These are phyloP conservation scores for Asarcornis scutulata DNA, from an alignment of 2,113 vertebrate genomes.

Conservation along the genomic window DNA sequence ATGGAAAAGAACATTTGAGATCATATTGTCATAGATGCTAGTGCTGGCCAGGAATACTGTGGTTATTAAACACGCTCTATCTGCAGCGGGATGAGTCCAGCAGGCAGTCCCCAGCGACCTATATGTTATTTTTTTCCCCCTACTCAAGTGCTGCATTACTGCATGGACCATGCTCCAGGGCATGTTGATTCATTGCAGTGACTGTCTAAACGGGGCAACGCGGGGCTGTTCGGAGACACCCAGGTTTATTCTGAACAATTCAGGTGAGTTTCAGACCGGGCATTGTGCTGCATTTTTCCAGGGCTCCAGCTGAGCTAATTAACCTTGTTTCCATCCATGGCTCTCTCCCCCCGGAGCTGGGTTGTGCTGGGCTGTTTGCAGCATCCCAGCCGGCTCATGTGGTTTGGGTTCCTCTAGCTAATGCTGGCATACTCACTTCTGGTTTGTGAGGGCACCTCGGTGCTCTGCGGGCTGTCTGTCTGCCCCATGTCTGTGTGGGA, in stretches of 20 bases:
- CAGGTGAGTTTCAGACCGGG: not conserved
- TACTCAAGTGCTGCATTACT: not conserved
- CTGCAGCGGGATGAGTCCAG: not conserved
- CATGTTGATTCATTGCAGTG: not conserved
- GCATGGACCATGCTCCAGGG: not conserved
- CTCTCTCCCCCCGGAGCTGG: not conserved
- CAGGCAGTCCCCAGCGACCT: not conserved
- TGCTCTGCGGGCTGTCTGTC: not conserved
- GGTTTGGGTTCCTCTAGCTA: not conserved
- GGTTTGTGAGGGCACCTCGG: not conserved
- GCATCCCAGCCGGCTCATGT: not conserved
- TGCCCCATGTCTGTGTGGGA: not conserved
- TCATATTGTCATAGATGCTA: not conserved
- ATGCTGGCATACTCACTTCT: rapidly evolving
- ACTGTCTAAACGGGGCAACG: not conserved
- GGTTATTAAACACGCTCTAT: not conserved
- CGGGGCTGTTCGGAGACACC: not conserved
- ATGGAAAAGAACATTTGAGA: not conserved
- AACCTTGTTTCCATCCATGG: not conserved
- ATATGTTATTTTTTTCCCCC: not conserved
- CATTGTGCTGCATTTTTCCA: not conserved
- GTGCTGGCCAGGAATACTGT: not conserved
- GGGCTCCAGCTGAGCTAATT: not conserved
- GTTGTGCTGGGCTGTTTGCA: not conserved
- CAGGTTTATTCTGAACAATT: not conserved